A percentile compares a stretch with the other conserved stretches of the same genome.
Conservation (phyloP, 2,113 vertebrate genomes). For the Calcarius ornatus region DNA sequence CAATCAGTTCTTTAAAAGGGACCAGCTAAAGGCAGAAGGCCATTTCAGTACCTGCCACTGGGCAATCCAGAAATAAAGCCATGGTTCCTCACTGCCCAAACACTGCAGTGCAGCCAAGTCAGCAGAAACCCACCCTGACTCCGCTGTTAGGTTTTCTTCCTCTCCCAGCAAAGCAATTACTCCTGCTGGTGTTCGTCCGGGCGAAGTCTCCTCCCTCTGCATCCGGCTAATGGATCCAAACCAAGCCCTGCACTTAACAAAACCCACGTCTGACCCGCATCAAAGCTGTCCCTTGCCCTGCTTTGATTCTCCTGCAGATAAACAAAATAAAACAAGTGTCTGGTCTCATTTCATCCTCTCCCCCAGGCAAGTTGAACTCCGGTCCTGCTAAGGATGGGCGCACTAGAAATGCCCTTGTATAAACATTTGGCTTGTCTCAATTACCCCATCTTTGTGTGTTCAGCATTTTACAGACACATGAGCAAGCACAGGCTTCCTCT, state of each 20-base stretch:
- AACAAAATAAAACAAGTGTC: not conserved
- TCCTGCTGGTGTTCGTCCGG: not conserved
- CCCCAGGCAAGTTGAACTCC: conserved; percentile 43
- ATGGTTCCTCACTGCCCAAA: not conserved
- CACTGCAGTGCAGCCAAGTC: not conserved
- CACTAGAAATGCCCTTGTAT: not conserved
- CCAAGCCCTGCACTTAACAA: not conserved
- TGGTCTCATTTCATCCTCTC: conserved; percentile 20
- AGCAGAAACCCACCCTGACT: conserved; percentile 12
- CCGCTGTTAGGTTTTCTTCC: not conserved
- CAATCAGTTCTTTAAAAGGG: not conserved
- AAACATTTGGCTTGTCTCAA: conserved; percentile 40
- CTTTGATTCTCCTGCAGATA: not conserved
- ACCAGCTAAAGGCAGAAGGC: not conserved
- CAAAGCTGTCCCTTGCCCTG: conserved; percentile 22
- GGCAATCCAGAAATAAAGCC: not conserved
- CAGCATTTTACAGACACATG: conserved; percentile 21
- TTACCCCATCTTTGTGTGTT: conserved; percentile 7
- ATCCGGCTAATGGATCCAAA: conserved; percentile 16
- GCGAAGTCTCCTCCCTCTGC: not conserved
- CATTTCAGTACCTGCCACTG: not conserved
- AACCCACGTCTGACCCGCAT: not conserved
- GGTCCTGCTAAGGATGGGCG: not conserved
- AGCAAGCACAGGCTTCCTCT: not conserved
- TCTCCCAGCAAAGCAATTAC: not conserved